Conservation (phyloP, 2,113 vertebrate species). For the Condylura cristata region DNA sequence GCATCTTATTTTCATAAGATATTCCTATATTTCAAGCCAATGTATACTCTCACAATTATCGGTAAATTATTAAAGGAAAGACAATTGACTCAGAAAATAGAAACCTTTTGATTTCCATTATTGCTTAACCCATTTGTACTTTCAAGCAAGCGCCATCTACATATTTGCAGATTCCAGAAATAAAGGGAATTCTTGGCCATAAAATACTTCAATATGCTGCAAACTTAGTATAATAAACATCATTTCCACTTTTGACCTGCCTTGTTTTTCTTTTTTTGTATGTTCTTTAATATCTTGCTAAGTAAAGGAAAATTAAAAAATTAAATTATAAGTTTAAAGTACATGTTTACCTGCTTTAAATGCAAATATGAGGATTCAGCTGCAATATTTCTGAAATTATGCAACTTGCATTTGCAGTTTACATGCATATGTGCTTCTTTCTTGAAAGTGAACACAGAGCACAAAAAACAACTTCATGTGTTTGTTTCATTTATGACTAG, state of each 20-base stretch:
- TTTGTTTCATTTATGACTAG: not conserved
- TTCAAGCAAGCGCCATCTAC: not conserved
- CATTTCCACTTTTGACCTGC: not conserved
- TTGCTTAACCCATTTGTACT: not conserved
- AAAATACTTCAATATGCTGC: not conserved
- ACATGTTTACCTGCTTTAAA: not conserved
- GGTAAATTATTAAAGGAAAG: not conserved
- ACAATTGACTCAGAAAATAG: not conserved
- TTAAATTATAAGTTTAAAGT: not conserved
- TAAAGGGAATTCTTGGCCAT: not conserved
- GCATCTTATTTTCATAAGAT: not conserved
- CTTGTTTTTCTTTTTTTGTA: not conserved
- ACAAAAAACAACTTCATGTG: not conserved
- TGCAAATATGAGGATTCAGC: not conserved
- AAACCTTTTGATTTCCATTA: not conserved
- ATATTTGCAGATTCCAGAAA: not conserved
- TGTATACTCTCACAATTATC: not conserved
- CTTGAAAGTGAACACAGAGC: not conserved
- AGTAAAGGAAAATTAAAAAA: not conserved
- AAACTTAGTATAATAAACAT: not conserved
- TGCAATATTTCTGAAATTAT: not conserved
- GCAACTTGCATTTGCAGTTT: not conserved
- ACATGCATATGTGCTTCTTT: not conserved
- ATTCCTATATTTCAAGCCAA: not conserved
- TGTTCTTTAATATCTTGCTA: not conserved